Evolutionary conservation across 1,140 invertebrate species (phyloP).

Genomic region (Magallana gigas): DNA sequence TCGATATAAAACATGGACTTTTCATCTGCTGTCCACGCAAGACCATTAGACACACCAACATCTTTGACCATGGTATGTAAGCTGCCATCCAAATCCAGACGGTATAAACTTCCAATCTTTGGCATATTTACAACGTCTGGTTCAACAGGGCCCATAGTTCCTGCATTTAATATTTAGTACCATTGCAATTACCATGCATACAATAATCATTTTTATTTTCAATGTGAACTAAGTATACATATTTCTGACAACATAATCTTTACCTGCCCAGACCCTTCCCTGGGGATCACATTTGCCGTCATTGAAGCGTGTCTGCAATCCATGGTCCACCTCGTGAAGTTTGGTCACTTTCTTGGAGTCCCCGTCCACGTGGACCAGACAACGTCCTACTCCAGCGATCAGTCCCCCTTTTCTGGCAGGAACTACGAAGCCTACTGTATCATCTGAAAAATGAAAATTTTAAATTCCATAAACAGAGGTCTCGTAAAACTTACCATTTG

Average conservation of each 20-base stretch:
- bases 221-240: neutral
- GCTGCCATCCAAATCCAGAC: slow-evolving; percentile 67
- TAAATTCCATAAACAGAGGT: no score
- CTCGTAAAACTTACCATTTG: no score
- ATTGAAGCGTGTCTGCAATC: slow-evolving; percentile 86
- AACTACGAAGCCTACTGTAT: slow-evolving; percentile 81
- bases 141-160: slow-evolving; percentile 48
- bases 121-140: neutral
- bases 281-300: slow-evolving; percentile 91
- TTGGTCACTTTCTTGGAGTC: slow-evolving; percentile 53
- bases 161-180: neutral
- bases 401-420: slow-evolving; percentile 80
- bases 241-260: neutral
- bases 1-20: slow-evolving; percentile 82
- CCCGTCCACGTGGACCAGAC: slow-evolving; percentile 65
- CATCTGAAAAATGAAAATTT: slow-evolving; percentile 57
- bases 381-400: slow-evolving; percentile 58
- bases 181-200: neutral
- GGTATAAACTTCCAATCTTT: slow-evolving; percentile 71
- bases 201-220: no score
- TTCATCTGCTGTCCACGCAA: slow-evolving; percentile 87
- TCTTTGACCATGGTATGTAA: slow-evolving; percentile 64
- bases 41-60: slow-evolving; percentile 87
- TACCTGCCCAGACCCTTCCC: slow-evolving; percentile 88
- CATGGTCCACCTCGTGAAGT: slow-evolving; percentile 83